A percentile compares a stretch with the other conserved stretches of the same genome.
phyloP scores from a whole-genome alignment of 2,888 invertebrate genomes.

The Ormyrus nitidulus region DNA sequence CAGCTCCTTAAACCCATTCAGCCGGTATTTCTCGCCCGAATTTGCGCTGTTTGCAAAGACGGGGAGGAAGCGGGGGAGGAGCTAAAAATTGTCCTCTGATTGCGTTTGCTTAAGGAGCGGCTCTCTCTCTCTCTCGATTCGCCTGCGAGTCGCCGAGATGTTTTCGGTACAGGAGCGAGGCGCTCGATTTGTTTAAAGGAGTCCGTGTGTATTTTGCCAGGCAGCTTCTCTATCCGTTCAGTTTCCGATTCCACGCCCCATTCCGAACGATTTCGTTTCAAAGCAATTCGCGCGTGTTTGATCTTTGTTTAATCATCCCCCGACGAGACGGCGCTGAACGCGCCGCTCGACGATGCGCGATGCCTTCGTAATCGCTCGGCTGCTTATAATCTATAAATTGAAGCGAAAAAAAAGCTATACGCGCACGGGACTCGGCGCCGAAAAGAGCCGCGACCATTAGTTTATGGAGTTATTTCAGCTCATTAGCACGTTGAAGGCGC shows the following conservation, averaged over 20 bases:
- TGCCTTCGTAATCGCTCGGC: too few species aligned
- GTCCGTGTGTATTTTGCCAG: too few species aligned
- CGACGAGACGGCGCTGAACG: too few species aligned
- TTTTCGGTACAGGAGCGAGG: neutral
- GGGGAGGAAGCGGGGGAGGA: conserved; percentile 1
- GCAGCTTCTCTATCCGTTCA: too few species aligned
- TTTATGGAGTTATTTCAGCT: conserved; percentile 69
- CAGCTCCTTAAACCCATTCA: conserved; percentile 53
- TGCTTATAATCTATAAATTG: too few species aligned
- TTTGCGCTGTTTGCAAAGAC: conserved; percentile 16
- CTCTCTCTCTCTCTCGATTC: conserved; percentile 29
- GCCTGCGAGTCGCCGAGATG: neutral
- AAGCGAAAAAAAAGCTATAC: neutral
- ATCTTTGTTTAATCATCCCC: too few species aligned
- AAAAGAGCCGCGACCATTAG: conserved; percentile 58
- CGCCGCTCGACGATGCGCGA: too few species aligned
- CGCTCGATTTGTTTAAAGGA: conserved; percentile 36
- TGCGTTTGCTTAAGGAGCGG: conserved; percentile 48
- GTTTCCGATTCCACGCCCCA: too few species aligned
- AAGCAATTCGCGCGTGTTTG: too few species aligned
- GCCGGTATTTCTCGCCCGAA: neutral
- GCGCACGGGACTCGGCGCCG: neutral
- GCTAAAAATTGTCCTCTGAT: conserved; percentile 54
- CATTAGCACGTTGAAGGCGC: conserved; percentile 63
- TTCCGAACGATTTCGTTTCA: too few species aligned